Percentiles rank a stretch among this genome's conserved stretches.
These are phyloP conservation scores for Caenorhabditis zanzibari DNA, from an alignment of 2,888 invertebrate genomes.

Conservation along the genomic window DNA sequence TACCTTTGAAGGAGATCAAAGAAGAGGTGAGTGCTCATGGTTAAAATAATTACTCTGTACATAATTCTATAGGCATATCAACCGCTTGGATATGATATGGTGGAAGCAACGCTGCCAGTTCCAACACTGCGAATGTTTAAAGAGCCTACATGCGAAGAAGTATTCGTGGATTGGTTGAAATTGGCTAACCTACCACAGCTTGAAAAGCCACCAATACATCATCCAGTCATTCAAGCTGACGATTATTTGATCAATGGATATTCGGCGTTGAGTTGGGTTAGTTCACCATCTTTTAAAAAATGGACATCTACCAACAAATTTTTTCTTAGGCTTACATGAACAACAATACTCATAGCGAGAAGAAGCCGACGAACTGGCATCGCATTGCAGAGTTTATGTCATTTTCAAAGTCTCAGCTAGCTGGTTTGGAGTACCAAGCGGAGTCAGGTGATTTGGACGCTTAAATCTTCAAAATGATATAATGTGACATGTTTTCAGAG, in stretches of 20 bases:
- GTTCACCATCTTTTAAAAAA: not conserved
- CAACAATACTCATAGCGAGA: not conserved
- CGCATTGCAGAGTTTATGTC: not conserved
- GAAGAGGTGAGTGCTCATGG: not conserved
- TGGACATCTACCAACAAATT: not conserved
- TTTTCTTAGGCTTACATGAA: constrained; percentile 8
- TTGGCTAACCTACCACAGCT: constrained; percentile 3
- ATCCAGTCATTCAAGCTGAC: not conserved
- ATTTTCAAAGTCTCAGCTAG: not conserved
- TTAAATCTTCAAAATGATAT: not conserved
- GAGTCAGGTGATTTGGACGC: constrained; percentile 11
- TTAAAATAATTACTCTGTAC: not conserved
- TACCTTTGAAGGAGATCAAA: not conserved
- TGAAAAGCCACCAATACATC: not conserved
- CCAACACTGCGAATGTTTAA: constrained; percentile 40
- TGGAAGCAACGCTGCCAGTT: constrained; percentile 10
- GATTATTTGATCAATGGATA: constrained; percentile 6
- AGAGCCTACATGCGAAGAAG: constrained; percentile 31
- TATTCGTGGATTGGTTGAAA: constrained; percentile 20
- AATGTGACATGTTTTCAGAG: constrained; percentile 17
- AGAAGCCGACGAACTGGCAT: constrained; percentile 27
- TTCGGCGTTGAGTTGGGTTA: constrained; percentile 5
- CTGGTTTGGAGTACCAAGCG: not conserved
- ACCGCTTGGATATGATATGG: constrained; percentile 38
- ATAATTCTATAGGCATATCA: constrained; percentile 13